Evolutionary conservation across 23 tunicate species (phyloP).

Genomic region (Corella eumyota): DNA sequence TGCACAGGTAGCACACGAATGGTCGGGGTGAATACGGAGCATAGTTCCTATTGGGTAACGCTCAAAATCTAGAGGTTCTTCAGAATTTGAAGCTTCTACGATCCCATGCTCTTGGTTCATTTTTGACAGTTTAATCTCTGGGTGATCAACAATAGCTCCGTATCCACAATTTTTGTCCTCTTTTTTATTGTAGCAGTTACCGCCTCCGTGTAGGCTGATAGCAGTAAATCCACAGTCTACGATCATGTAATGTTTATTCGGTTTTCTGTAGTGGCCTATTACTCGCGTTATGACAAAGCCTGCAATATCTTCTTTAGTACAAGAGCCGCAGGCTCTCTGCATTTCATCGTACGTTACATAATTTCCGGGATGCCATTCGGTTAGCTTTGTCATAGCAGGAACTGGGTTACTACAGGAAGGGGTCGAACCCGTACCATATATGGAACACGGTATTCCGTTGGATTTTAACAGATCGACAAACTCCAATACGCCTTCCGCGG

Average conservation of each 20-base stretch:
- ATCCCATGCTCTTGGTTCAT: slow-evolving; percentile 74
- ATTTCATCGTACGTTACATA: slow-evolving; percentile 56
- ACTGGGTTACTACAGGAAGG: slow-evolving; percentile 70
- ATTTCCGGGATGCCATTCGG: slow-evolving; percentile 93
- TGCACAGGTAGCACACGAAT: slow-evolving; percentile 77
- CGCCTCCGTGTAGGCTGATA: slow-evolving; percentile 56
- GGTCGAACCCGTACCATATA: slow-evolving; percentile 77
- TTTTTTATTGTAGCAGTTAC: slow-evolving; percentile 27
- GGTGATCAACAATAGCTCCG: slow-evolving; percentile 51
- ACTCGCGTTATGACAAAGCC: slow-evolving; percentile 52
- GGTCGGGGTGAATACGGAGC: slow-evolving; percentile 59
- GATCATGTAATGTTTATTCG: slow-evolving; percentile 15
- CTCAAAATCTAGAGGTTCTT: slow-evolving; percentile 15
- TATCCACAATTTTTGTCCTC: slow-evolving; percentile 39
- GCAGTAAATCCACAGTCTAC: slow-evolving; percentile 84
- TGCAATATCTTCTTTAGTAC: slow-evolving; percentile 44
- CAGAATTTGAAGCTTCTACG: slow-evolving; percentile 11
- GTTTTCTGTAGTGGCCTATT: slow-evolving; percentile 45
- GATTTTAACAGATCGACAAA: slow-evolving; percentile 31
- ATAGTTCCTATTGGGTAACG: slow-evolving; percentile 42
- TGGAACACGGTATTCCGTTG: slow-evolving; percentile 29
- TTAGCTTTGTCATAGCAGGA: slow-evolving; percentile 35
- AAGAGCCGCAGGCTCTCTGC: slow-evolving; percentile 37
- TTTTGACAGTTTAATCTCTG: slow-evolving; percentile 33
- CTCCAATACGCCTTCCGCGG: slow-evolving; percentile 8